A percentile compares a stretch with the other conserved stretches of the same genome.
These are phyloP conservation scores for Catharus fuscescens DNA, from an alignment of 2,113 vertebrate genomes.

Conservation along the genomic window DNA sequence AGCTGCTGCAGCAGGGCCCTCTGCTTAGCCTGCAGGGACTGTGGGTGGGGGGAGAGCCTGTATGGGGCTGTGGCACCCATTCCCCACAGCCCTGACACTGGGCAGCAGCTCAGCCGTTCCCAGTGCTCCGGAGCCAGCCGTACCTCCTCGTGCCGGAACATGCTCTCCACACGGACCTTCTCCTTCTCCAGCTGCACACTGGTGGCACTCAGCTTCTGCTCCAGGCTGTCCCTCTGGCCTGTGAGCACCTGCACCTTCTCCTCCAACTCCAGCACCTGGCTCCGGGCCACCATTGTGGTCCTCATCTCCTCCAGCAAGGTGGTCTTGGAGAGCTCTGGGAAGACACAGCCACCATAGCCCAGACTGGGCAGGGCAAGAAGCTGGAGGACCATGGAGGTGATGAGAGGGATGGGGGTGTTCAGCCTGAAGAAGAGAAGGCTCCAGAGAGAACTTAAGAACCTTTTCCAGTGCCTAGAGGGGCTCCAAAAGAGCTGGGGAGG, in stretches of 20 bases:
- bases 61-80: not conserved
- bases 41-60: not conserved
- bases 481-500: not conserved
- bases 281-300: conserved; percentile 53
- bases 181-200: conserved; percentile 84
- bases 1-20: conserved; percentile 82
- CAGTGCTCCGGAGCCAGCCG: fast-evolving
- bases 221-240: conserved; percentile 50
- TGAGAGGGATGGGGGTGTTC: not conserved
- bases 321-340: conserved; percentile 14
- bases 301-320: conserved; percentile 74
- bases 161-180: conserved; percentile 81
- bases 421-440: not conserved
- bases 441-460: not conserved
- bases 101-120: not conserved
- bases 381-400: not conserved
- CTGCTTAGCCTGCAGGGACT: conserved; percentile 91
- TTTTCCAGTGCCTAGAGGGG: not conserved
- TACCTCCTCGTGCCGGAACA: conserved; percentile 87
- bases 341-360: not conserved
- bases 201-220: conserved; percentile 72
- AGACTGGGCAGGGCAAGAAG: not conserved
- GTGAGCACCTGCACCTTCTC: conserved; percentile 74
- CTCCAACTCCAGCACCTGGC: conserved; percentile 69
- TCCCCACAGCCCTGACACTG: fast-evolving